Conservation (phyloP, 2,888 invertebrate species). For the Metopia argyrocephala region DNA sequence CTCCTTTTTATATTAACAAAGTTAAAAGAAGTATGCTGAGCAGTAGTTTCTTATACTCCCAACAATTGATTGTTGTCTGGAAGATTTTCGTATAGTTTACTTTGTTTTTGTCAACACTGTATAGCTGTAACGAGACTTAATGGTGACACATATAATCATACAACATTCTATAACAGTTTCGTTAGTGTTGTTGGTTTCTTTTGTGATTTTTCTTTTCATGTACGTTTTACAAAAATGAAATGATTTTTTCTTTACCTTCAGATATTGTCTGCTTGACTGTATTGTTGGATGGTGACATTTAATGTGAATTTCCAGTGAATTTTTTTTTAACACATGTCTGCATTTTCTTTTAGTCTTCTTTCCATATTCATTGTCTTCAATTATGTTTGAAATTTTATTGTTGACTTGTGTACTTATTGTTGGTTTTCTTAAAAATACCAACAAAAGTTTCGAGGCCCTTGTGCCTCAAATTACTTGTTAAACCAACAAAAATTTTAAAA, state of each 20-base stretch:
- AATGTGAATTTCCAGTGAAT: slow-evolving; percentile 54
- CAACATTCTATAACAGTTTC: neutral
- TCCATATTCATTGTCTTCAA: neutral
- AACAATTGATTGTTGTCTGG: no score
- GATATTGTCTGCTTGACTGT: neutral
- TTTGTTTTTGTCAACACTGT: neutral
- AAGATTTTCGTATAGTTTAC: no score
- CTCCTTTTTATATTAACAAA: no score
- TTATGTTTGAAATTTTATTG: slow-evolving; percentile 7
- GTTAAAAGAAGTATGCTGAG: no score
- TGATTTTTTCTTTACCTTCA: slow-evolving; percentile 42
- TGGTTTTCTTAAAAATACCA: slow-evolving; percentile 27
- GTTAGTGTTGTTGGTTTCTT: neutral
- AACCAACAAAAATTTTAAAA: neutral
- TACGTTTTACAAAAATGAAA: neutral
- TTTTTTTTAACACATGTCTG: slow-evolving; percentile 56
- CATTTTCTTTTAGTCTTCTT: slow-evolving; percentile 25
- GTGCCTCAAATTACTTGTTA: neutral
- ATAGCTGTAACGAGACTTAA: neutral
- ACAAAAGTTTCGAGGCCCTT: neutral
- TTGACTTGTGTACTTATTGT: slow-evolving; percentile 33
- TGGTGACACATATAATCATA: slow-evolving; percentile 37
- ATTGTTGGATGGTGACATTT: slow-evolving; percentile 41
- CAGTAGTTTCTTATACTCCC: no score
- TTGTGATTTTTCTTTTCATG: neutral